Conservation (phyloP, 2,113 vertebrate species). For the Hirundichthys speculiger region DNA sequence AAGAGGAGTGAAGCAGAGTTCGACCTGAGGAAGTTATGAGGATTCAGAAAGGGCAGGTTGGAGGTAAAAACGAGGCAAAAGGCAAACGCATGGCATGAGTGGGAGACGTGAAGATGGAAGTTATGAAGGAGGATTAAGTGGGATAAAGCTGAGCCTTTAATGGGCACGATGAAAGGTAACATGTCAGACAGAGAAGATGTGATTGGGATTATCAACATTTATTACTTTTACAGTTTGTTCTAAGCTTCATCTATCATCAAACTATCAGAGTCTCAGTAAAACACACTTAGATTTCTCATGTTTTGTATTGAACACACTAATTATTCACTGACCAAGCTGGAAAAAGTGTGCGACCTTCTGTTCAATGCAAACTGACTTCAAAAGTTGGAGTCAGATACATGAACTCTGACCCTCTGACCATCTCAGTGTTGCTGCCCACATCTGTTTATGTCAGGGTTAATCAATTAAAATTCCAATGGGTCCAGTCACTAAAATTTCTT, state of each 20-base stretch:
- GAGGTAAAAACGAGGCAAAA: conserved; percentile 25
- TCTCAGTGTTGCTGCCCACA: too few relatives aligned
- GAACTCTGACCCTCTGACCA: too few relatives aligned
- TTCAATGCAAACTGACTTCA: too few relatives aligned
- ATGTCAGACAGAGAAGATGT: conserved; percentile 9
- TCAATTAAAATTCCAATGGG: too few relatives aligned
- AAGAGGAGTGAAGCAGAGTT: conserved; percentile 4
- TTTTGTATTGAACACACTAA: background rate
- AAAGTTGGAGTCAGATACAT: too few relatives aligned
- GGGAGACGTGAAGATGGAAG: background rate
- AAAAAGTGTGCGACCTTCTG: background rate
- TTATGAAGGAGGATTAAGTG: conserved; percentile 46
- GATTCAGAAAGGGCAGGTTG: conserved; percentile 3
- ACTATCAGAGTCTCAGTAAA: background rate
- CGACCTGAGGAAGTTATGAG: conserved; percentile 8
- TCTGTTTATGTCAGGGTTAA: too few relatives aligned
- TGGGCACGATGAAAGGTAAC: conserved; percentile 7
- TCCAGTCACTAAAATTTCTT: too few relatives aligned
- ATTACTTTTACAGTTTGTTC: background rate
- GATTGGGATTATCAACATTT: background rate
- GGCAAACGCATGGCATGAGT: conserved; percentile 13
- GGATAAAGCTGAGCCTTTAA: conserved; percentile 41
- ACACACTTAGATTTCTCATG: background rate
- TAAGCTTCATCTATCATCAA: background rate
- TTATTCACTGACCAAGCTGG: background rate